Evolutionary conservation across 1,140 invertebrate genomes (phyloP).

Genomic region (Ephestia elutella): DNA sequence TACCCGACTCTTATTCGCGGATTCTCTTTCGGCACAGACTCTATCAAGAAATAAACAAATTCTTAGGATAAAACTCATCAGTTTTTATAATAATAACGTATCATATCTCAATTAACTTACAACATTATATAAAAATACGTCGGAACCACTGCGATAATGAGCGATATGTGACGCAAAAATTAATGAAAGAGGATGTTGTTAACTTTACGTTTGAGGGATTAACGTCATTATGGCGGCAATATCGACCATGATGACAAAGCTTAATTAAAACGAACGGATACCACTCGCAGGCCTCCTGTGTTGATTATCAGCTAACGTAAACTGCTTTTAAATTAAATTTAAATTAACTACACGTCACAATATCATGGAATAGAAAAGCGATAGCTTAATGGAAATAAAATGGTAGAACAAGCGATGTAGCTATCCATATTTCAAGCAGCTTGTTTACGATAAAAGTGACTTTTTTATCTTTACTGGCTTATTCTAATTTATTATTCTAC

Average conservation of each 20-base stretch:
- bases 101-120: background rate
- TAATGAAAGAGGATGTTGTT: background rate
- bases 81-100: background rate
- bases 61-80: no score
- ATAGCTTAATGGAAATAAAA: background rate
- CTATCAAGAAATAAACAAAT: no score
- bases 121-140: background rate
- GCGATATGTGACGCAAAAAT: background rate
- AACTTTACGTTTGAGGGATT: slow-evolving; percentile 7
- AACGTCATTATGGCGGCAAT: slow-evolving; percentile 3
- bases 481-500: no score
- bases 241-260: slow-evolving; percentile 10
- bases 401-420: no score
- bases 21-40: no score
- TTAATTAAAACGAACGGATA: slow-evolving; percentile 14
- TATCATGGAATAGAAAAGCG: background rate
- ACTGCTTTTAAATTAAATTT: slow-evolving; percentile 1
- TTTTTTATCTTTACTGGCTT: no score
- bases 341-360: background rate
- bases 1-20: no score
- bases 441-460: no score
- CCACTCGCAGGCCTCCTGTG: background rate
- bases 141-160: background rate
- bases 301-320: background rate
- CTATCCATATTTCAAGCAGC: no score